phyloP scores from a whole-genome alignment of 2,888 invertebrate species.

The Chrysotoxum bicinctum region DNA sequence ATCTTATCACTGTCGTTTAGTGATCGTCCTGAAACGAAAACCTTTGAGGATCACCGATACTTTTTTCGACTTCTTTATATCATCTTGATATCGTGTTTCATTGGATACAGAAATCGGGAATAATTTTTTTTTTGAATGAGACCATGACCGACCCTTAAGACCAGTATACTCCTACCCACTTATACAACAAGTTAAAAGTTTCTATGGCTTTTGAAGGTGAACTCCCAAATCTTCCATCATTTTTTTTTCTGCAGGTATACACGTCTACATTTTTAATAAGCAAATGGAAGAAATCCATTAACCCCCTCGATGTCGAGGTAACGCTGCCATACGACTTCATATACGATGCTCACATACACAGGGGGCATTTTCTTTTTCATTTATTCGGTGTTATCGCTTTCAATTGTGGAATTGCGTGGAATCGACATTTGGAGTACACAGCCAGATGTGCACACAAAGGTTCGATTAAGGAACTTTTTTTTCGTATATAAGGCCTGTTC shows the following conservation, averaged over 20 bases:
- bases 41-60: too few species aligned
- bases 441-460: constrained; percentile 56
- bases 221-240: not conserved
- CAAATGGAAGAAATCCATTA: constrained; percentile 45
- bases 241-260: not conserved
- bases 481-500: not conserved
- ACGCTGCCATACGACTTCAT: not conserved
- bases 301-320: constrained; percentile 19
- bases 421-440: constrained; percentile 37
- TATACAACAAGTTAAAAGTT: not conserved
- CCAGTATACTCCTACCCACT: not conserved
- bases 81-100: too few species aligned
- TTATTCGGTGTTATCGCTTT: constrained; percentile 28
- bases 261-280: constrained; percentile 45
- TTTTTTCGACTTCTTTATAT: too few species aligned
- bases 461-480: constrained; percentile 30
- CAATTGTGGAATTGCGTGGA: constrained; percentile 42
- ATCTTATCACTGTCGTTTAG: too few species aligned
- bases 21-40: too few species aligned
- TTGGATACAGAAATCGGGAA: too few species aligned
- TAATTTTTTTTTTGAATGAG: not conserved
- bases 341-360: not conserved
- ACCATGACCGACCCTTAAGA: not conserved
- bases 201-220: not conserved
- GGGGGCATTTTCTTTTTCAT: not conserved